These are phyloP conservation scores for Heteropelma amictum DNA, from an alignment of 2,888 invertebrate genomes.

Conservation along the genomic window DNA sequence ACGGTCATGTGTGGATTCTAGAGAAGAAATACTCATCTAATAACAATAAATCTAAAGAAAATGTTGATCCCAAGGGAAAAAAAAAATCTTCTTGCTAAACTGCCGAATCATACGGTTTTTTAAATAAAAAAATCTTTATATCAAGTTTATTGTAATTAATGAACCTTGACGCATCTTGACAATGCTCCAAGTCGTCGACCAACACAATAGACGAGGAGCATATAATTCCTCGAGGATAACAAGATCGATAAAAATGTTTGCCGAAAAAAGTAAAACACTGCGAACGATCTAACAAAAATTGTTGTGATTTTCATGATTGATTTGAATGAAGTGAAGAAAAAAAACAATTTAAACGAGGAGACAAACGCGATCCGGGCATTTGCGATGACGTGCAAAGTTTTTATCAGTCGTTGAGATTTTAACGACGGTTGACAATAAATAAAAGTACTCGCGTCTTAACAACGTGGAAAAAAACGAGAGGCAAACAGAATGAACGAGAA, in stretches of 20 bases:
- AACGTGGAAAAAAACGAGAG: not conserved
- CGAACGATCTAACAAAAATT: not conserved
- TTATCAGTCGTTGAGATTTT: too few relatives aligned
- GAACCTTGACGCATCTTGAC: constrained; percentile 58
- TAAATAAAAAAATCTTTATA: not conserved
- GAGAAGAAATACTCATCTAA: constrained; percentile 34
- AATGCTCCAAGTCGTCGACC: constrained; percentile 43
- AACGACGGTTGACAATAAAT: constrained; percentile 35
- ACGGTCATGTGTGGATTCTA: constrained; percentile 7
- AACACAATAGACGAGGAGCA: constrained; percentile 18
- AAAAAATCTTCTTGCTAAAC: constrained; percentile 23
- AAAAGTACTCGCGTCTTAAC: not conserved
- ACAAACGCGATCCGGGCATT: too few relatives aligned
- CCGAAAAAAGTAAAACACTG: not conserved
- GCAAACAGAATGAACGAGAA: not conserved
- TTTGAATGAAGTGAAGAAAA: too few relatives aligned
- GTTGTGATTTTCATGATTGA: too few relatives aligned
- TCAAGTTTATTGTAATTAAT: constrained; percentile 24
- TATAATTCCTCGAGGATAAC: constrained; percentile 42
- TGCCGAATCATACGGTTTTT: constrained; percentile 34
- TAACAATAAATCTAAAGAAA: constrained; percentile 31
- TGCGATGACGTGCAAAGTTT: too few relatives aligned
- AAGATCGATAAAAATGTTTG: constrained; percentile 45
- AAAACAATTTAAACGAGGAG: too few relatives aligned
- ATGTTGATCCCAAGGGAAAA: constrained; percentile 12